Conservation (phyloP, 2,797 vertebrate species). For the Aplochiton taeniatus region DNA sequence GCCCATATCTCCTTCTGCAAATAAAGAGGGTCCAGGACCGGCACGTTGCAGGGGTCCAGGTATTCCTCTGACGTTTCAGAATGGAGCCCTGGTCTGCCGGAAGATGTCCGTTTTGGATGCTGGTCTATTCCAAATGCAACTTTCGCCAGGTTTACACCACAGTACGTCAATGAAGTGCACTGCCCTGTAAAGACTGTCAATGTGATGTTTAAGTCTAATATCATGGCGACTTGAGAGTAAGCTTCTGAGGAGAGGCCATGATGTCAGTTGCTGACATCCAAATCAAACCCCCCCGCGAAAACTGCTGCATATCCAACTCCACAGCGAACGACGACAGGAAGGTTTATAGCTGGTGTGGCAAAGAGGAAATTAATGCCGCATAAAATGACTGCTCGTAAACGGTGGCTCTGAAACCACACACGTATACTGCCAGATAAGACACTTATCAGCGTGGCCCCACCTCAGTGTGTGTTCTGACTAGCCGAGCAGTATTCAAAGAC, state of each 20-base stretch:
- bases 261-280: not conserved
- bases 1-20: no score
- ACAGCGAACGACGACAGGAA: constrained; percentile 23
- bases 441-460: not conserved
- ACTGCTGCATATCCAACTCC: not conserved
- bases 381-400: constrained; percentile 42
- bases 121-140: no score
- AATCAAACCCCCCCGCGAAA: constrained; percentile 27
- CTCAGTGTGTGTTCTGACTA: no score
- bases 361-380: constrained; percentile 43
- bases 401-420: constrained; percentile 20
- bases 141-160: no score
- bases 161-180: no score
- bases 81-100: not conserved
- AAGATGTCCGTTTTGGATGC: no score
- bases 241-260: not conserved
- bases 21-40: not conserved
- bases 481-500: no score
- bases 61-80: not conserved
- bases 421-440: constrained; percentile 33
- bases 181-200: no score
- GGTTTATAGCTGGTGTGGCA: constrained; percentile 35
- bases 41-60: not conserved
- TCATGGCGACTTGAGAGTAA: not conserved
- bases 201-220: no score